phyloP scores from a whole-genome alignment of 2,113 vertebrate genomes.

The Ginglymostoma cirratum region DNA sequence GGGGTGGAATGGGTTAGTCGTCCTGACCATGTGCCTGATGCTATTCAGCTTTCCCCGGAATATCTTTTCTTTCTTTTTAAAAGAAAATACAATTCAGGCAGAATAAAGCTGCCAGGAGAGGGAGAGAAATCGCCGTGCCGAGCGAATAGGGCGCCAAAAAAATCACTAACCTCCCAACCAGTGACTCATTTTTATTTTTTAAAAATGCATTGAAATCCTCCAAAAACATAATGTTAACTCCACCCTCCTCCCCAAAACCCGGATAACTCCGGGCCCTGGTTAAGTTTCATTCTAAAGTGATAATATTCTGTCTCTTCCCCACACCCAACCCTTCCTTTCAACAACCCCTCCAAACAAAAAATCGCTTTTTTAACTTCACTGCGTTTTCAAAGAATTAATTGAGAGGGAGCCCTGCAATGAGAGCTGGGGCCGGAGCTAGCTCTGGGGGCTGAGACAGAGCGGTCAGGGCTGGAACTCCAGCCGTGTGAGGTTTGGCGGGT shows the following conservation, averaged over 20 bases:
- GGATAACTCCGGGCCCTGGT: conserved; percentile 73
- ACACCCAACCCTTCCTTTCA: conserved; percentile 49
- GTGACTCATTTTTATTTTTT: too few relatives aligned
- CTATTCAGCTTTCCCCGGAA: neutral
- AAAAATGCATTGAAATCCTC: too few relatives aligned
- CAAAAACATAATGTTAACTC: conserved; percentile 76
- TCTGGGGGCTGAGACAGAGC: too few relatives aligned
- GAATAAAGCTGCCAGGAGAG: too few relatives aligned
- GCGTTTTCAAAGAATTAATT: neutral
- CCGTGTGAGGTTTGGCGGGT: too few relatives aligned
- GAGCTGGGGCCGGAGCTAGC: too few relatives aligned
- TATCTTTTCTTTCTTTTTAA: neutral
- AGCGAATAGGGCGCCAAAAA: conserved; percentile 67
- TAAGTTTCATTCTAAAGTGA: conserved; percentile 84
- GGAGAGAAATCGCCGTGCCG: too few relatives aligned
- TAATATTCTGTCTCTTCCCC: too few relatives aligned
- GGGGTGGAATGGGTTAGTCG: neutral
- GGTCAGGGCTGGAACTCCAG: neutral
- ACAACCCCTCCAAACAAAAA: conserved; percentile 40
- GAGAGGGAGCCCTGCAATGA: neutral
- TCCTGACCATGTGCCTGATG: conserved; percentile 20
- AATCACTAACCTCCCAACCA: conserved; percentile 87
- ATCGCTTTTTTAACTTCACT: conserved; percentile 54
- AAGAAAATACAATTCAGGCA: neutral
- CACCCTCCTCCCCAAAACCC: conserved; percentile 72